phyloP scores from a whole-genome alignment of 2,113 vertebrate genomes.

The Ranitomeya imitator region DNA sequence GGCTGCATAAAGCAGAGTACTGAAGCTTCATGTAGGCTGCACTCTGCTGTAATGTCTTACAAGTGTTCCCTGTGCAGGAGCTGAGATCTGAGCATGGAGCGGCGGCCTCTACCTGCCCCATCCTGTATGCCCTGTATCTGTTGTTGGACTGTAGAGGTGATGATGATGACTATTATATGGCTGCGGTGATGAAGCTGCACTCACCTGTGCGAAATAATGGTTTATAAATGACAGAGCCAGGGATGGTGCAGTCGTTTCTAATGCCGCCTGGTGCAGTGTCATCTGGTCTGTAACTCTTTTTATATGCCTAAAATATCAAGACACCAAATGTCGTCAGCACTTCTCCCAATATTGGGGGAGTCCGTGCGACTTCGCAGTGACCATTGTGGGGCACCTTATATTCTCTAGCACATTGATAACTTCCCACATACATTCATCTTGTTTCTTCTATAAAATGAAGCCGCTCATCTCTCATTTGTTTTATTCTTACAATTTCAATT shows the following conservation, averaged over 20 bases:
- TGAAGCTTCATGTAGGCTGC: not conserved
- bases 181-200: too few relatives aligned
- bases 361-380: not conserved
- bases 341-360: not conserved
- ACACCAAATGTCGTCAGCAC: not conserved
- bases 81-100: not conserved
- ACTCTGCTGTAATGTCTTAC: not conserved
- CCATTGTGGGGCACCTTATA: not conserved
- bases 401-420: not conserved
- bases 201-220: not conserved
- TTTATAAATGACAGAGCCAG: not conserved
- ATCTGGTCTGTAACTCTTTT: too few relatives aligned
- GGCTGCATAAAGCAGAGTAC: not conserved
- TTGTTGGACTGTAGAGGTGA: too few relatives aligned
- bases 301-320: too few relatives aligned
- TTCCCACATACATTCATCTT: not conserved
- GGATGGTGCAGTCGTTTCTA: not conserved
- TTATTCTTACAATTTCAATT: not conserved
- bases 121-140: not conserved
- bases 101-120: not conserved
- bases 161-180: too few relatives aligned
- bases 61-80: conserved; percentile 5
- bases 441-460: not conserved
- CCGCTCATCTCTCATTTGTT: not conserved
- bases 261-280: not conserved